Conservation (phyloP, 2,888 invertebrate genomes). For the Margaritifera margaritifera region DNA sequence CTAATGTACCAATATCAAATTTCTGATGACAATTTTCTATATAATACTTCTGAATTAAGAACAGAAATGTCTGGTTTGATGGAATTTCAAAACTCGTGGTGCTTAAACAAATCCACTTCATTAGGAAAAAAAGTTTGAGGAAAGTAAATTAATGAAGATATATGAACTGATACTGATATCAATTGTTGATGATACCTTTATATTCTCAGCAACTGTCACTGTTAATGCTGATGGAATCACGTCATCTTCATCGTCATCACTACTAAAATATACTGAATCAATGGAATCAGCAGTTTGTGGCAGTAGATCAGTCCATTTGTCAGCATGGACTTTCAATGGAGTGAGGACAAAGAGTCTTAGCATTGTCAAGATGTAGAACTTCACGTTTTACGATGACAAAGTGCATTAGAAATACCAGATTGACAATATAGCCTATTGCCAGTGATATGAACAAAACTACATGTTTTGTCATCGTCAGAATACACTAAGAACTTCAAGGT, state of each 20-base stretch:
- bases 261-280: neutral
- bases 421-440: neutral
- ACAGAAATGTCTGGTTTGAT: too few relatives aligned
- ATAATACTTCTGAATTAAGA: too few relatives aligned
- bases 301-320: too few relatives aligned
- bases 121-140: too few relatives aligned
- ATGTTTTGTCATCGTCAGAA: neutral
- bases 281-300: constrained; percentile 1
- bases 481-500: too few relatives aligned
- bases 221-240: neutral
- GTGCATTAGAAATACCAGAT: neutral
- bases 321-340: neutral
- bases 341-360: neutral
- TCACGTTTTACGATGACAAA: neutral
- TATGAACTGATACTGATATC: neutral
- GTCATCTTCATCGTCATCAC: neutral
- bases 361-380: neutral
- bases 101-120: too few relatives aligned
- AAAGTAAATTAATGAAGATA: too few relatives aligned
- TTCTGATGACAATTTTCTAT: too few relatives aligned
- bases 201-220: neutral
- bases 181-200: neutral
- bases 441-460: neutral
- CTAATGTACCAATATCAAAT: too few relatives aligned
- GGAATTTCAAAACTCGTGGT: too few relatives aligned